A percentile compares a stretch with the other conserved stretches of the same genome.
Conservation (phyloP, 2,113 vertebrate species). For the Andinoacara biseriatus region DNA sequence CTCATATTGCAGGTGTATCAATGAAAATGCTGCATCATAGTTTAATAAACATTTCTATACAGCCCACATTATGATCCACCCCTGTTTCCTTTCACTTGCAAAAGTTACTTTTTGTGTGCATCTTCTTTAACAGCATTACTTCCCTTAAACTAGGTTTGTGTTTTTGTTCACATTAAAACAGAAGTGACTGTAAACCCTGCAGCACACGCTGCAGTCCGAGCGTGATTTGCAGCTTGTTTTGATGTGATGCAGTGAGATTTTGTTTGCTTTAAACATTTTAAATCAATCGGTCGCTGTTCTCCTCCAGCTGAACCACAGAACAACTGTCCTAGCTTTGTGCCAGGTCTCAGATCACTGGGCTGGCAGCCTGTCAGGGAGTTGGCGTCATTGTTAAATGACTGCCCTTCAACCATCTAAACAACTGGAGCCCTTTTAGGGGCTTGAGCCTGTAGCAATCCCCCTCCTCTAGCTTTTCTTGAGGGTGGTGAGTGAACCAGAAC, state of each 20-base stretch:
- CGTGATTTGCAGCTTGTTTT: background rate
- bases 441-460: background rate
- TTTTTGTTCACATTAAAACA: background rate
- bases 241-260: background rate
- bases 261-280: slow-evolving; percentile 2
- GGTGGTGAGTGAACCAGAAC: background rate
- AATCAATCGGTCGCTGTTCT: slow-evolving; percentile 23
- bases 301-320: background rate
- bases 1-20: background rate
- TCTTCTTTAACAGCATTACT: slow-evolving; percentile 20
- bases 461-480: background rate
- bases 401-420: slow-evolving; percentile 4
- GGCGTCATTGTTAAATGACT: slow-evolving; percentile 1
- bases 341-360: slow-evolving; percentile 24
- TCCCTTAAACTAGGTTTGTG: background rate
- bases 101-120: slow-evolving; percentile 4
- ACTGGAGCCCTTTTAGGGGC: background rate
- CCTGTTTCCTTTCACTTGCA: background rate
- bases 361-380: slow-evolving; percentile 4
- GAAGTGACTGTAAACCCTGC: fast-evolving
- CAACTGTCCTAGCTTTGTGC: slow-evolving; percentile 10
- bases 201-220: fast-evolving
- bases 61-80: no score
- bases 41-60: background rate
- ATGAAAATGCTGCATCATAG: background rate